Evolutionary conservation across 2,797 vertebrate species (phyloP).

Genomic region (Hafferia zeledoni): DNA sequence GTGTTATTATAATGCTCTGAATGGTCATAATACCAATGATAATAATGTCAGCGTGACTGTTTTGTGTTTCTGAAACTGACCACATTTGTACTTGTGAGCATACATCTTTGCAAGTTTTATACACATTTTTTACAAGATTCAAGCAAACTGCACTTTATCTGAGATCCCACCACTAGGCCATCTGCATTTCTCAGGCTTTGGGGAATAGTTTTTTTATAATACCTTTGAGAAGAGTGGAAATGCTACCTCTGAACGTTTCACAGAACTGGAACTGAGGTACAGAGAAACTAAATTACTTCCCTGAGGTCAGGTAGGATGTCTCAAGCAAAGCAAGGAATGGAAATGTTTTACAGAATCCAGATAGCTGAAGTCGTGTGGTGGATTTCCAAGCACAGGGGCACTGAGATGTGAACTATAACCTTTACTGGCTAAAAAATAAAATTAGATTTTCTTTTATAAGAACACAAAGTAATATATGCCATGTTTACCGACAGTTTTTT

Average conservation of each 20-base stretch:
- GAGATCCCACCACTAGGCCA: background rate
- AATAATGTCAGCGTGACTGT: background rate
- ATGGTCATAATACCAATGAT: background rate
- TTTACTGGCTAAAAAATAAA: background rate
- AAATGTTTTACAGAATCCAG: background rate
- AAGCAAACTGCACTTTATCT: background rate
- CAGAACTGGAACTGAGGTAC: background rate
- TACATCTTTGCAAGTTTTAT: background rate
- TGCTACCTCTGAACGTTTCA: background rate
- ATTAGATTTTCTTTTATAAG: background rate
- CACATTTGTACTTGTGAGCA: background rate
- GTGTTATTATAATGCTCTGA: background rate
- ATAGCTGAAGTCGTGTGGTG: background rate
- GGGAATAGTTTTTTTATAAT: rapidly evolving
- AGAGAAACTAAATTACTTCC: background rate
- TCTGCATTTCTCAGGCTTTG: background rate
- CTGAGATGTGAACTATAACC: background rate
- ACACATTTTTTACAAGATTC: background rate
- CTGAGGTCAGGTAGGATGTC: background rate
- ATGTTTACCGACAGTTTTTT: background rate
- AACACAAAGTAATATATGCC: background rate
- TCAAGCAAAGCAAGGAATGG: background rate
- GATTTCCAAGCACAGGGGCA: background rate
- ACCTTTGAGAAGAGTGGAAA: background rate
- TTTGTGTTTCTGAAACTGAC: background rate